phyloP scores from a whole-genome alignment of 1,140 invertebrate species.

The Bombus affinis region DNA sequence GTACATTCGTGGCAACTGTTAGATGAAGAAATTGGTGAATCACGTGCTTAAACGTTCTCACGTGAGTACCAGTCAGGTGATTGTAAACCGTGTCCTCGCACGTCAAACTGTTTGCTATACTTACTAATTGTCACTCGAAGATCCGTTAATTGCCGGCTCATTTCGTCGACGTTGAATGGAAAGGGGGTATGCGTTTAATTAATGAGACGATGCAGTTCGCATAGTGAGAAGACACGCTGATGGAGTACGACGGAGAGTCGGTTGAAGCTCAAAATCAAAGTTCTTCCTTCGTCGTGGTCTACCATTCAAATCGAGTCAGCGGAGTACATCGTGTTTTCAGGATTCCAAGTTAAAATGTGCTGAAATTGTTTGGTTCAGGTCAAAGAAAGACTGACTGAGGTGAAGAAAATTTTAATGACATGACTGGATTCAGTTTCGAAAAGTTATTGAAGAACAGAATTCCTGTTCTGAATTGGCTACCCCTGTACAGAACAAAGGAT shows the following conservation, averaged over 20 bases:
- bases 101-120: not conserved
- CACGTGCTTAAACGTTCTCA: conserved; percentile 18
- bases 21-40: not conserved
- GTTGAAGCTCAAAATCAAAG: not conserved
- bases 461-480: conserved; percentile 82
- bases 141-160: conserved; percentile 15
- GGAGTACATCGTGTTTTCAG: not conserved
- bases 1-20: not conserved
- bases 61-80: conserved; percentile 18
- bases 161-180: not conserved
- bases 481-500: conserved; percentile 77
- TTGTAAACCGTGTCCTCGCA: not conserved
- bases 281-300: not conserved
- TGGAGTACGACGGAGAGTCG: not conserved
- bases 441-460: conserved; percentile 66
- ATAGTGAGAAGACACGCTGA: not conserved
- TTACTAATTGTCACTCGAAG: not conserved
- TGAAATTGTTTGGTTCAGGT: not conserved
- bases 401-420: conserved; percentile 1
- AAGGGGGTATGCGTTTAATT: not conserved
- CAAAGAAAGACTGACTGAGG: not conserved
- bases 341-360: not conserved
- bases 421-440: conserved; percentile 53
- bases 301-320: not conserved
- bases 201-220: not conserved